Percentiles rank a stretch among this genome's conserved stretches.
These are phyloP conservation scores for Hirtodrosophila confusa DNA, from an alignment of 2,888 invertebrate species.

Conservation along the genomic window DNA sequence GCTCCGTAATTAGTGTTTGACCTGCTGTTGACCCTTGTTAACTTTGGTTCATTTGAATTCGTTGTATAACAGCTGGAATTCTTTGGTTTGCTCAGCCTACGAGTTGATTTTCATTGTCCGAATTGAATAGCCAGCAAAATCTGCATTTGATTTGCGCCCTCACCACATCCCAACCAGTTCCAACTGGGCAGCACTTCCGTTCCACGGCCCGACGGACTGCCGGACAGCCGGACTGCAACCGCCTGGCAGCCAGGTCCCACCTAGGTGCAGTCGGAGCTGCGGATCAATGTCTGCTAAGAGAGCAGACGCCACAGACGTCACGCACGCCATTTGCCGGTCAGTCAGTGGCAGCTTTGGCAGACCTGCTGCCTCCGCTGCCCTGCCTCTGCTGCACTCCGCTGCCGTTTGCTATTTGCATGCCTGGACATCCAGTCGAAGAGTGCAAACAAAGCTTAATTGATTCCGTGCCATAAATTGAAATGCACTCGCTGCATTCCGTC, in stretches of 20 bases:
- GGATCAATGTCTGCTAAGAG: constrained; percentile 23
- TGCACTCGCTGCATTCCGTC: constrained; percentile 49
- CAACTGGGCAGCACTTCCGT: constrained; percentile 35
- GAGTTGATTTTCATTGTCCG: constrained; percentile 18
- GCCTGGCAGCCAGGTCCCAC: background rate
- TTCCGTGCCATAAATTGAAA: constrained; percentile 74
- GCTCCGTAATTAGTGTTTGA: constrained; percentile 21
- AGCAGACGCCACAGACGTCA: constrained; percentile 30
- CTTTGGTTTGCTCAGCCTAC: constrained; percentile 25
- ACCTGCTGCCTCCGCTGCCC: constrained; percentile 35
- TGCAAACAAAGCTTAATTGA: constrained; percentile 56
- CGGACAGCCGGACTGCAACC: constrained; percentile 3
- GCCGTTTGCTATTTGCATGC: constrained; percentile 50
- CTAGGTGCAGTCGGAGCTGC: constrained; percentile 1
- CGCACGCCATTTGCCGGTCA: background rate
- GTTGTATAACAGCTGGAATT: constrained; percentile 15
- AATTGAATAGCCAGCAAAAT: constrained; percentile 39
- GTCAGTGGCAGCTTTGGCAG: constrained; percentile 18
- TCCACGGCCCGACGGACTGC: background rate
- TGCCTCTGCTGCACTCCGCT: constrained; percentile 25
- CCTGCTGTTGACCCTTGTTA: constrained; percentile 25
- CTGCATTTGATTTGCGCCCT: constrained; percentile 42
- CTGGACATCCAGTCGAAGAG: background rate
- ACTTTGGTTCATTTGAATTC: constrained; percentile 29
- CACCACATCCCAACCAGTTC: constrained; percentile 23